Evolutionary conservation across 2,113 vertebrate genomes (phyloP).

Genomic region (Psilopogon haemacephalus): DNA sequence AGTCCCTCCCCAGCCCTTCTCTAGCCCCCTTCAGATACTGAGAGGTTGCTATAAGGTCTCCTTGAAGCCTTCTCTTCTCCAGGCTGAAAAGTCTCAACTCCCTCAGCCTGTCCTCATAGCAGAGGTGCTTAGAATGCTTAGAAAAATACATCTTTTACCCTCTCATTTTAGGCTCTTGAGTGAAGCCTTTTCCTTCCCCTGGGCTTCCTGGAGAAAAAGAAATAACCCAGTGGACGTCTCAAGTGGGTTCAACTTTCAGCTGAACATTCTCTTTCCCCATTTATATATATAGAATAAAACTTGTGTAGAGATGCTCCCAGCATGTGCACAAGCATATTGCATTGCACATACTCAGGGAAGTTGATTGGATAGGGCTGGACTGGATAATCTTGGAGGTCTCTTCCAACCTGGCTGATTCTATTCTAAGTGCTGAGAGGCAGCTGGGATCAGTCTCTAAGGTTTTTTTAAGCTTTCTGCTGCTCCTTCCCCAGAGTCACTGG

Average conservation of each 20-base stretch:
- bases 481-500: not conserved
- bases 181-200: not conserved
- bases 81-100: no score
- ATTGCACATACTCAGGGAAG: not conserved
- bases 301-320: accelerated
- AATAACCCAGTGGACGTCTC: not conserved
- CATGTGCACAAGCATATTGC: not conserved
- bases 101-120: no score
- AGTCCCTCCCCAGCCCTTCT: no score
- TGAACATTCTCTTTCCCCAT: not conserved
- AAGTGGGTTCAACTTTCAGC: not conserved
- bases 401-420: no score
- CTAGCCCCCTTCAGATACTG: no score
- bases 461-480: not conserved
- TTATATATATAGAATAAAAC: not conserved
- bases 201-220: not conserved
- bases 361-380: no score
- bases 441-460: not conserved
- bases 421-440: not conserved
- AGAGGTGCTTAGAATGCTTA: not conserved
- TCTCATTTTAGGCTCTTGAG: not conserved
- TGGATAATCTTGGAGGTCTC: no score
- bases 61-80: no score
- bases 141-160: not conserved
- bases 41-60: no score